Conservation (phyloP, 2,797 vertebrate genomes). For the Saxicola maurus region DNA sequence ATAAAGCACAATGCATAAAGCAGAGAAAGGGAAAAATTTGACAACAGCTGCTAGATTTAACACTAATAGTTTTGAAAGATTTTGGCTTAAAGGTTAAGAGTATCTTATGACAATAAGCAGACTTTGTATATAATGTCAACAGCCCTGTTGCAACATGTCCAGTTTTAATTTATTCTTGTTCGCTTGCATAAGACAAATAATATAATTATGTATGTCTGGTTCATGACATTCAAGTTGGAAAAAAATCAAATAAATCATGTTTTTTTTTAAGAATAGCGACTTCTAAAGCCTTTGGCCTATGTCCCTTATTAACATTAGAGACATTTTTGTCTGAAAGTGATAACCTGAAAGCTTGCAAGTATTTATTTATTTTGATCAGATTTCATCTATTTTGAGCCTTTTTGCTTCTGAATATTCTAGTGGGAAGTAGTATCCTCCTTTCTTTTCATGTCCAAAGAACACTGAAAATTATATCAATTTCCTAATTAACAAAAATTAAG, state of each 20-base stretch:
- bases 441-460: neutral
- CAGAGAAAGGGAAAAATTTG: conserved; percentile 73
- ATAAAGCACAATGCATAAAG: conserved; percentile 73
- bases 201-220: conserved; percentile 76
- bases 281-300: conserved; percentile 53
- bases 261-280: conserved; percentile 53
- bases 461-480: neutral
- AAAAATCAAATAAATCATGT: conserved; percentile 43
- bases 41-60: conserved; percentile 79
- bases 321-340: conserved; percentile 58
- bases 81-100: conserved; percentile 82
- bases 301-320: conserved; percentile 59
- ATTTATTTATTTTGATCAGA: conserved; percentile 62
- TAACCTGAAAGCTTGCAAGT: conserved; percentile 58
- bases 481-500: neutral
- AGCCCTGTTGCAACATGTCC: conserved; percentile 77
- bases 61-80: conserved; percentile 81
- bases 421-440: neutral
- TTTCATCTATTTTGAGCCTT: conserved; percentile 18
- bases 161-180: conserved; percentile 80
- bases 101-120: conserved; percentile 82
- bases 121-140: conserved; percentile 80
- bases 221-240: conserved; percentile 64
- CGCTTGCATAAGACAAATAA: conserved; percentile 77
- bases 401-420: conserved; percentile 12